Percentiles rank a stretch among this genome's conserved stretches.
These are phyloP conservation scores for Papilio dardanus DNA, from an alignment of 1,140 invertebrate genomes.

Conservation along the genomic window DNA sequence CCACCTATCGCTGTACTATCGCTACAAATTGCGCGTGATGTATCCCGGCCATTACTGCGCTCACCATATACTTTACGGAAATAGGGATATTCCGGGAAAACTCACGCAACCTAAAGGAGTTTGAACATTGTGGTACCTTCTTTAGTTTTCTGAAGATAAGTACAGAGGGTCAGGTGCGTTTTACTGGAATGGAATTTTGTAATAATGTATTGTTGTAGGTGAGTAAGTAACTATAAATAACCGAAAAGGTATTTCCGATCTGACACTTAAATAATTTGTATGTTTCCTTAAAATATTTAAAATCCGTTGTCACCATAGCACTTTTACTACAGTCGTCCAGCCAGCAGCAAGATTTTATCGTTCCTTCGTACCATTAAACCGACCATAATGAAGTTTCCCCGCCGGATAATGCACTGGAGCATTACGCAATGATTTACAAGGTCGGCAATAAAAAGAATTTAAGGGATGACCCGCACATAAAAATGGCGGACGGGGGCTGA, in stretches of 20 bases:
- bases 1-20: constrained; percentile 67
- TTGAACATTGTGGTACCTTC: neutral
- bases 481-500: constrained; percentile 54
- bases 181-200: too few relatives aligned
- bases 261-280: too few relatives aligned
- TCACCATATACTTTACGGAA: constrained; percentile 36
- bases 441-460: constrained; percentile 81
- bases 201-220: too few relatives aligned
- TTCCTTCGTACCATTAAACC: constrained; percentile 79
- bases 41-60: constrained; percentile 59
- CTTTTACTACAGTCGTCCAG: constrained; percentile 48
- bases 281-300: neutral
- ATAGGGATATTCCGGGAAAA: constrained; percentile 30
- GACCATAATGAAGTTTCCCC: constrained; percentile 80
- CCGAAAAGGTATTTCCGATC: too few relatives aligned
- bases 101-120: neutral
- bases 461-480: constrained; percentile 77
- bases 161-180: too few relatives aligned
- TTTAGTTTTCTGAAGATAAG: too few relatives aligned
- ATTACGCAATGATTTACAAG: constrained; percentile 81
- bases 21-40: constrained; percentile 77
- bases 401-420: constrained; percentile 76
- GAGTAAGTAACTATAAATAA: too few relatives aligned
- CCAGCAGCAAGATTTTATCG: constrained; percentile 78
- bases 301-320: constrained; percentile 44